Evolutionary conservation across 53 echinoderm and acorn worm genomes (phyloP), one percentile per base, ranked within the genome.

Genomic region (Henricia sp.): DNA sequence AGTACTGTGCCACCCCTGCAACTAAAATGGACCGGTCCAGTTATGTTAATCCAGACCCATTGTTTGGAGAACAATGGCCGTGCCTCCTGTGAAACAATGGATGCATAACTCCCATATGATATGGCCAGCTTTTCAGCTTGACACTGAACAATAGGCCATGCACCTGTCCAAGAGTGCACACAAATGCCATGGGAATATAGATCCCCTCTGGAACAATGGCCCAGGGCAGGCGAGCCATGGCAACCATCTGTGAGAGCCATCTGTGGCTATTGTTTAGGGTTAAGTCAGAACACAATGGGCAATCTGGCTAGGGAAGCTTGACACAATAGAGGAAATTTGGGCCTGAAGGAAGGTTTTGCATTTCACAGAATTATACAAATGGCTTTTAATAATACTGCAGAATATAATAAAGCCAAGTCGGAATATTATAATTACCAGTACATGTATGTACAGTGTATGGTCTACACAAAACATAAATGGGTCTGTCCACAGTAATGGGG

Each of bases 161-260:
- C 67, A 67, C 67, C 67, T 67, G 67, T 67, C 23, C 32, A 26
- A 6, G n/a, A 20, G 8, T 37, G 42, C 28, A 42, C 56, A 30
- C 16, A n/a, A n/a, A n/a, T n/a, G 24, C 58, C 59, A 27, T 26
- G n/a, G 59, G 57, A 57, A 24, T 20, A 41, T 14, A 27, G 58
- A 30, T 58, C 40, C 10, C 20, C 21, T n/a, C 13, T 14, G 10
- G 39, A 76, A 76, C 76, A 76, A 76, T 76, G 30, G 58, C 25
- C 21, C 38, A 76, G 35, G n/a, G 36, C 41, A 30, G 34, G 37
- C 17, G 21, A 24, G 37, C 57, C 76, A 76, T 76, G 76, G 59
- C 59, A 38, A 76, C 67, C 76, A 76, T 76, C 76, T 76, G 76
- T 76, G 58, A 76, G 76, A 23, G 29, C n/a, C 59, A 76, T 56